Conservation (phyloP, 2,797 vertebrate genomes). For the Ctenosaura bakeri region DNA sequence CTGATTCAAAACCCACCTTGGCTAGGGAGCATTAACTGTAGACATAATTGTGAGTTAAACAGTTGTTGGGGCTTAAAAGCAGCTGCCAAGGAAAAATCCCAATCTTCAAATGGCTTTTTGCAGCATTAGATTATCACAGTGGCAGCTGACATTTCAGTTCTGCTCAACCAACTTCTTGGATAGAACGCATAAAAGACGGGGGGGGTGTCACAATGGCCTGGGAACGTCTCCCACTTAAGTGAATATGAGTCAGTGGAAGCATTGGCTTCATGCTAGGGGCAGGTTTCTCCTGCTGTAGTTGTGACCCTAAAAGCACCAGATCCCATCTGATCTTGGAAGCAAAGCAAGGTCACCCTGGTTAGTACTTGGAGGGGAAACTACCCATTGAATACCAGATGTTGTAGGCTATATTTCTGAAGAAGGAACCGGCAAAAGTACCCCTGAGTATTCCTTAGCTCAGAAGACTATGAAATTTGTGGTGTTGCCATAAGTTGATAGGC, state of each 20-base stretch:
- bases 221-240: background rate
- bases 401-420: no score
- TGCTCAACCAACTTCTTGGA: background rate
- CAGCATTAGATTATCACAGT: background rate
- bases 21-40: background rate
- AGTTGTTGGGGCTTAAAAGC: conserved; percentile 19
- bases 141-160: conserved; percentile 4
- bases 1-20: conserved; percentile 16
- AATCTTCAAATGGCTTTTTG: conserved; percentile 4
- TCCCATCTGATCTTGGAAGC: no score
- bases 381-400: no score
- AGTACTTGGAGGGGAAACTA: no score
- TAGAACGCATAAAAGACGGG: background rate
- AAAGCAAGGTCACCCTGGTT: no score
- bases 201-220: background rate
- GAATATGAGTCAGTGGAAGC: background rate
- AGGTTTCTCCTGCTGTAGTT: background rate
- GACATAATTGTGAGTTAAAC: conserved; percentile 26
- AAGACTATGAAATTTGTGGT: no score
- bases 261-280: background rate
- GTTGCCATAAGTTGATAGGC: no score
- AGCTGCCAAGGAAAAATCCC: conserved; percentile 1
- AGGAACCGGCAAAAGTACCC: no score
- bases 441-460: no score
- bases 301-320: background rate